A percentile compares a stretch with the other conserved stretches of the same genome.
Evolutionary conservation across 2,113 vertebrate species (phyloP).

Genomic region (Sminthopsis crassicaudata): DNA sequence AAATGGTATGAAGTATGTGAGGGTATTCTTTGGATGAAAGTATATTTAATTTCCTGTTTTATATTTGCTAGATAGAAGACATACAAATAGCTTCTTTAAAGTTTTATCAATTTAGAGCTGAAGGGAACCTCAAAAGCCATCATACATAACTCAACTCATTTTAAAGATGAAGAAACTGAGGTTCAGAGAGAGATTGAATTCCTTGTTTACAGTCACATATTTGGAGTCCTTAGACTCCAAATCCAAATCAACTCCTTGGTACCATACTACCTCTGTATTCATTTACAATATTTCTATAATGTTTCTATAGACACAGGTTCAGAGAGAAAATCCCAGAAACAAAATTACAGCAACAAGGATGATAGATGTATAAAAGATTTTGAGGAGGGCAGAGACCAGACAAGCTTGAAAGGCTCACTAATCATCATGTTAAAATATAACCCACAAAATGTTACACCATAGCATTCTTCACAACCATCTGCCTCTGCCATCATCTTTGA

Average conservation of each 20-base stretch:
- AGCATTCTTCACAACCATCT: slow-evolving; percentile 61
- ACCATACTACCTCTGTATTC: background rate
- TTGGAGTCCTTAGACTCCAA: background rate
- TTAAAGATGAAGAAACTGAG: background rate
- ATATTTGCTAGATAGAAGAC: background rate
- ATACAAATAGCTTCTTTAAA: background rate
- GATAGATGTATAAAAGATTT: slow-evolving; percentile 43
- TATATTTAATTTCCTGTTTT: background rate
- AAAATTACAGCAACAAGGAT: slow-evolving; percentile 43
- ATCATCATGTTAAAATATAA: slow-evolving; percentile 54
- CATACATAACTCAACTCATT: background rate
- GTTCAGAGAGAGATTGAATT: background rate
- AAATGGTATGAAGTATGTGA: background rate
- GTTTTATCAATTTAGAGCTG: background rate
- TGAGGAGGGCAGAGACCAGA: slow-evolving; percentile 61
- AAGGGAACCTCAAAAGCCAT: background rate
- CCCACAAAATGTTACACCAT: slow-evolving; percentile 53
- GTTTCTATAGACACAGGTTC: background rate
- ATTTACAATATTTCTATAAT: background rate
- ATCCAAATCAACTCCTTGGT: background rate
- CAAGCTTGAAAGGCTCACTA: slow-evolving; percentile 34
- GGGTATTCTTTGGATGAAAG: background rate
- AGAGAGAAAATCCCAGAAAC: background rate
- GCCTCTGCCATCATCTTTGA: slow-evolving; percentile 63
- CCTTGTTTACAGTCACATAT: background rate